phyloP scores from a whole-genome alignment of 2,113 vertebrate species.

The Sterna hirundo region DNA sequence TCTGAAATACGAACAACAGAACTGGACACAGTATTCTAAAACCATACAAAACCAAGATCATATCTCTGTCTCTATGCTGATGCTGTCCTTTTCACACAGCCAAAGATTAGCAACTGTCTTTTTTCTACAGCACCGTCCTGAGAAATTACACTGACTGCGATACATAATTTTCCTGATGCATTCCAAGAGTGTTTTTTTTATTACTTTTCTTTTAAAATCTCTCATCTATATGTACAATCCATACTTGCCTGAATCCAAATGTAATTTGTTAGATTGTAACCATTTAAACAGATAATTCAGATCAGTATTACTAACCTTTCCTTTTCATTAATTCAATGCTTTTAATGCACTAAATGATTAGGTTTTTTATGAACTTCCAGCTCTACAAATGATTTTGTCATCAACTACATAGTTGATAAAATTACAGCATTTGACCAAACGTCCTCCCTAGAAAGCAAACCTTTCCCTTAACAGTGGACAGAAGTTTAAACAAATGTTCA shows the following conservation, averaged over 20 bases:
- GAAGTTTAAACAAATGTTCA: background rate
- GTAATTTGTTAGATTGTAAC: background rate
- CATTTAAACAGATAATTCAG: background rate
- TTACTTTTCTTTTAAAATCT: background rate
- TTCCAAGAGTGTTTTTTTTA: background rate
- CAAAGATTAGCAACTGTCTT: background rate
- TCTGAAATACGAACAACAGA: background rate
- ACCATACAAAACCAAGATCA: background rate
- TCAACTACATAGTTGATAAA: background rate
- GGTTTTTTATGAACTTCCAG: background rate
- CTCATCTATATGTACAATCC: background rate
- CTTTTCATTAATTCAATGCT: background rate
- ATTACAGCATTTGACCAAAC: background rate
- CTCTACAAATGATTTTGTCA: background rate
- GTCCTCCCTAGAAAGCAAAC: background rate
- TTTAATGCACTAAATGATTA: background rate
- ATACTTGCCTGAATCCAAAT: background rate
- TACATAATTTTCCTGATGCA: background rate
- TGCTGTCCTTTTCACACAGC: background rate
- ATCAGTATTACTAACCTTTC: background rate
- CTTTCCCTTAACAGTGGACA: background rate
- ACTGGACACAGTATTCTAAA: background rate
- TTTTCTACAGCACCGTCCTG: background rate
- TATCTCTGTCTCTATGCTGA: background rate
- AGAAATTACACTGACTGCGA: background rate